Conservation (phyloP, 2,797 vertebrate genomes). For the Microctenopoma stevenorrisi region DNA sequence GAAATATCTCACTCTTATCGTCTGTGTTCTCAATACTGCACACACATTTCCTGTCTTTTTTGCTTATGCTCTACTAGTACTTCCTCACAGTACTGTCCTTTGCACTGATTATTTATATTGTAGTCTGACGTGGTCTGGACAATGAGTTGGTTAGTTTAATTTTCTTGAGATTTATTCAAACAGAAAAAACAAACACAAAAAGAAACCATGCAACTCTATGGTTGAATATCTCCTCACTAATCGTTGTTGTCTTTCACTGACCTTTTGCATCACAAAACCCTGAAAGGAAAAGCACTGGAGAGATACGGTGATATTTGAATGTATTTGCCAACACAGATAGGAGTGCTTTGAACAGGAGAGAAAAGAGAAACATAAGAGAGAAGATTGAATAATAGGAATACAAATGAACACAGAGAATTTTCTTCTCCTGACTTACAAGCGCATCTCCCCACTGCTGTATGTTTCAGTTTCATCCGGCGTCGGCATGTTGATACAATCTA, state of each 20-base stretch:
- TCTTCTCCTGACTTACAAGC: constrained; percentile 8
- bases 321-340: constrained; percentile 55
- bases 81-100: too few relatives aligned
- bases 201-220: background rate
- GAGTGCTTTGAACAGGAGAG: constrained; percentile 34
- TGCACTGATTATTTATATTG: too few relatives aligned
- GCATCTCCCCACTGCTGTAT: background rate
- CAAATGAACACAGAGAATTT: constrained; percentile 31
- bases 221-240: constrained; percentile 19
- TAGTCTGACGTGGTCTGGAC: too few relatives aligned
- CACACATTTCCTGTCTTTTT: too few relatives aligned
- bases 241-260: constrained; percentile 57
- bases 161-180: too few relatives aligned
- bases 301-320: constrained; percentile 54
- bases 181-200: background rate
- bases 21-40: too few relatives aligned
- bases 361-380: constrained; percentile 7
- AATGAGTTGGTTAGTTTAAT: too few relatives aligned
- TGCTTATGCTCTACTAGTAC: too few relatives aligned
- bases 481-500: too few relatives aligned
- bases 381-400: constrained; percentile 35
- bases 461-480: background rate
- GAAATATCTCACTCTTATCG: too few relatives aligned
- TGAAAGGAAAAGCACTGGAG: constrained; percentile 19
- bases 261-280: constrained; percentile 42